phyloP scores from a whole-genome alignment of 2,888 invertebrate species.

The Hirudinaria manillensis region DNA sequence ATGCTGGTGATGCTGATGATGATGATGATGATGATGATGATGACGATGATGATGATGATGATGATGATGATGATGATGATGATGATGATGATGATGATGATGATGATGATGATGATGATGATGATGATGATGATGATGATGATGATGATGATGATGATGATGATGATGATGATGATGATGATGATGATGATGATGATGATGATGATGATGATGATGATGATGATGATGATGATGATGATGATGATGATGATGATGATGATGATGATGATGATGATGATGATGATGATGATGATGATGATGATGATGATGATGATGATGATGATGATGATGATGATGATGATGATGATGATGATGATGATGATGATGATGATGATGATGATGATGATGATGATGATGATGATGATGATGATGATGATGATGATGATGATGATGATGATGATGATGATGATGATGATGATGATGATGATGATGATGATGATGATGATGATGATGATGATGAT shows the following conservation, averaged over 20 bases:
- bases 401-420: neutral
- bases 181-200: constrained; percentile 56
- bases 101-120: constrained; percentile 93
- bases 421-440: constrained; percentile 21
- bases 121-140: constrained; percentile 90
- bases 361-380: constrained; percentile 4
- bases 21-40: constrained; percentile 21
- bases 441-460: constrained; percentile 22
- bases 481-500: constrained; percentile 9
- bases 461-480: constrained; percentile 22
- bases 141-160: constrained; percentile 82
- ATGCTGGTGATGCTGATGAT: constrained; percentile 2
- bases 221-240: constrained; percentile 22
- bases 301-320: constrained; percentile 12
- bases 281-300: constrained; percentile 19
- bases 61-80: constrained; percentile 83
- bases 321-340: neutral
- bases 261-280: constrained; percentile 17
- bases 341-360: neutral
- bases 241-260: constrained; percentile 17
- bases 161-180: constrained; percentile 77
- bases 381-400: neutral
- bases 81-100: constrained; percentile 90
- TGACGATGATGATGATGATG: constrained; percentile 20
- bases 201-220: constrained; percentile 23